Conservation (phyloP, 2,797 vertebrate genomes). For the Parambassis ranga region DNA sequence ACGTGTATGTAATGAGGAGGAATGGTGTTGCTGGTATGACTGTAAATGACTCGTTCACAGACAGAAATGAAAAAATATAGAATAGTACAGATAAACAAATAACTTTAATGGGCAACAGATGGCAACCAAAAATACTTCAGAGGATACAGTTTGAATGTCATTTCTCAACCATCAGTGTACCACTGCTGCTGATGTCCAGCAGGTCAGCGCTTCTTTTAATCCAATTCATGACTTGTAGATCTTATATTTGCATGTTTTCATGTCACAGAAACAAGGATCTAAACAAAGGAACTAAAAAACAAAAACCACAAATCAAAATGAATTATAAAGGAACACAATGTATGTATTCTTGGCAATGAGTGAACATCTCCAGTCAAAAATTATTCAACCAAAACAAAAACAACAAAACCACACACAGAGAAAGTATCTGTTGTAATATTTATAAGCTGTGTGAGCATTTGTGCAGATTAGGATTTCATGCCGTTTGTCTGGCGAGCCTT, state of each 20-base stretch:
- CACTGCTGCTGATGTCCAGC: constrained; percentile 25
- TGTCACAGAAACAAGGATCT: constrained; percentile 53
- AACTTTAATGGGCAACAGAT: constrained; percentile 78
- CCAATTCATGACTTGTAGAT: constrained; percentile 13
- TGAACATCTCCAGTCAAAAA: constrained; percentile 27
- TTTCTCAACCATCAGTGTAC: constrained; percentile 4
- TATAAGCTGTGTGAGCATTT: constrained; percentile 29
- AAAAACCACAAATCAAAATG: constrained; percentile 42
- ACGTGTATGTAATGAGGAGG: constrained; percentile 11
- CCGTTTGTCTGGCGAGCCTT: constrained; percentile 35
- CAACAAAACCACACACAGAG: background rate
- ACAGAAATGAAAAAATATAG: constrained; percentile 66
- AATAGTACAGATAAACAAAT: constrained; percentile 73
- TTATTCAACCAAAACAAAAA: constrained; percentile 11
- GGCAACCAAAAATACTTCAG: constrained; percentile 64
- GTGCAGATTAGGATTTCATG: constrained; percentile 34
- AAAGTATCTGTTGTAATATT: constrained; percentile 1
- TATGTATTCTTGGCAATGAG: constrained; percentile 56
- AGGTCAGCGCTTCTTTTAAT: constrained; percentile 27
- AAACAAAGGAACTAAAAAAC: constrained; percentile 52
- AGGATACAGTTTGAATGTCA: constrained; percentile 60
- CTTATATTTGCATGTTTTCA: constrained; percentile 21
- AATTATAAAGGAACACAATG: constrained; percentile 45
- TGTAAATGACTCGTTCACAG: constrained; percentile 25
- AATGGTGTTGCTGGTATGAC: constrained; percentile 21